phyloP scores from a whole-genome alignment of 2,888 invertebrate species.

The Corbicula japonica region DNA sequence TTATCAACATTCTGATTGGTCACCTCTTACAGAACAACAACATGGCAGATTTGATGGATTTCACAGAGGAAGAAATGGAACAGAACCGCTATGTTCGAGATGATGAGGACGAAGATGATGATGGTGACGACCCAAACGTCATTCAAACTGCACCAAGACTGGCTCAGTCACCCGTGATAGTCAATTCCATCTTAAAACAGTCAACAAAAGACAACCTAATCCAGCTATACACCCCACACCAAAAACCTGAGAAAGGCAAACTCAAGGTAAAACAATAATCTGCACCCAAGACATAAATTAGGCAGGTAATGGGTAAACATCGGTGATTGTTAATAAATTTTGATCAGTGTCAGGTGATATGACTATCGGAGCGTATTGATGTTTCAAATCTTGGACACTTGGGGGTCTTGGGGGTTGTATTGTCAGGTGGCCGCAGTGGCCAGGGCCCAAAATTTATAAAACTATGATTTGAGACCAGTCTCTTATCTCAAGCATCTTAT shows the following conservation, averaged over 20 bases:
- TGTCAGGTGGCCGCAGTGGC: too few relatives aligned
- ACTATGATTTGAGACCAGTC: too few relatives aligned
- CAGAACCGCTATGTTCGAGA: conserved; percentile 11
- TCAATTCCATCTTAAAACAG: conserved; percentile 71
- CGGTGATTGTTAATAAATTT: not conserved
- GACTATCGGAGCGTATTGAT: too few relatives aligned
- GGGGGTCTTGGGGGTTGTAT: too few relatives aligned
- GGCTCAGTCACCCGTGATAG: conserved; percentile 63
- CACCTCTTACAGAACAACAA: too few relatives aligned
- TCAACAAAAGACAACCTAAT: conserved; percentile 72
- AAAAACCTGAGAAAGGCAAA: conserved; percentile 62
- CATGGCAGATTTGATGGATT: conserved; percentile 60
- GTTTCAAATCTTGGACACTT: too few relatives aligned
- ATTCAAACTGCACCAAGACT: conserved; percentile 48
- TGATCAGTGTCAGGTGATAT: too few relatives aligned
- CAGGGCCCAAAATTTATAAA: too few relatives aligned
- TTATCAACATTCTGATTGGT: too few relatives aligned
- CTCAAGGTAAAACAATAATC: conserved; percentile 65
- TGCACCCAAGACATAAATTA: not conserved
- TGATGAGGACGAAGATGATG: conserved; percentile 32
- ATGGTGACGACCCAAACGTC: conserved; percentile 12
- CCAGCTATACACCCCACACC: conserved; percentile 70
- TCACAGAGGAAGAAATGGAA: conserved; percentile 28
- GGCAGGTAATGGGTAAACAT: not conserved
- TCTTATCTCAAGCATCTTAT: too few relatives aligned